Evolutionary conservation across 2,888 invertebrate species (phyloP), one percentile per base, ranked within the genome.

Genomic region (Amblyjoppa proteus): DNA sequence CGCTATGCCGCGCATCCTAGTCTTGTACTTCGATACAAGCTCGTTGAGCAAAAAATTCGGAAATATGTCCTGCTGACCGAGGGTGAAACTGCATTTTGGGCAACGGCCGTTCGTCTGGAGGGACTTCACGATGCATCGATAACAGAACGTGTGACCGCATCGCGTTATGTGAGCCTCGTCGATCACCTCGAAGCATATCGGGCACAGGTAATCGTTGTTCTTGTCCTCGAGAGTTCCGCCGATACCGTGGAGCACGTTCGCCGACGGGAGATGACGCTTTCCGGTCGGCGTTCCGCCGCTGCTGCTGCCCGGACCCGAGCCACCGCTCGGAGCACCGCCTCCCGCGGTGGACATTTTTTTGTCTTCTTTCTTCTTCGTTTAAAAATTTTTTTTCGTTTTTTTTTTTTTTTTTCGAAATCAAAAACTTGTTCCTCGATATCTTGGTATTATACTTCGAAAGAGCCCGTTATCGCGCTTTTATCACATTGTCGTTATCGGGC

Each of bases 121-220:
- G 2, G 96, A 96, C 88, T 95, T 96, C 28, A 95, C 94, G 71
- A 98, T 97, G 94, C 98, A 99, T 25, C 96, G 95, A 92, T 96
- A 96, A 94, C 99, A 99, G 94, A 98, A 99, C 1, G 98, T 98
- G 93, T 99, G 98, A 0, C 98, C 98, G 94, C 99, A 98, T 88
- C 97, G 96, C 0, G 98, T 98, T 91, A 98, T 98, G 94, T 98
- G 97, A 0, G 98, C 98, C 94, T 98, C 98, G 89, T 97, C 97
- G 85, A 98, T 97, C 70, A 97, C 94, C 93, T 98, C 97, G 94
- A 98, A 97, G 94, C 99, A 99, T 76, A 98, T 97, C 0, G 98
- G 97, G 92, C 98, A 97, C 75, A 96, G 94, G 88, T 95, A 95
- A 92, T 96, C 96, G 89, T 95, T 95, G 92, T 96, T 96, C 94